Evolutionary conservation across 30 jellyfish, hydroid and myxozoan species (phyloP), one percentile per base, ranked within the genome.

Genomic region (Pseudorhiza aurosa): DNA sequence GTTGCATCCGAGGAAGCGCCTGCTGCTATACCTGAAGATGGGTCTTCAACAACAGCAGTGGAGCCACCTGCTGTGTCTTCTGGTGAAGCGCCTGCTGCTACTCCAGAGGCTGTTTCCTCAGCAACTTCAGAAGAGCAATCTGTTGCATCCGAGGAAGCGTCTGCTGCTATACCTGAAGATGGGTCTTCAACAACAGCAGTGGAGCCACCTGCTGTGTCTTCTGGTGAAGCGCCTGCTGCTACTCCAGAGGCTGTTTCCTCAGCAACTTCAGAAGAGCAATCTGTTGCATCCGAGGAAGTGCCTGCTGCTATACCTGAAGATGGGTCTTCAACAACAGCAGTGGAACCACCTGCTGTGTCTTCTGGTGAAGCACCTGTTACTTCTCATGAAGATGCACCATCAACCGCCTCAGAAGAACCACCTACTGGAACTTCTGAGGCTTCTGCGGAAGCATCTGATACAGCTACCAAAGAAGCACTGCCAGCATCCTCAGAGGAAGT

Each of bases 221-320:
- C 85, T 27, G 85, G 50, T 2, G 85, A 14, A 46, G 45, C 12
- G 7, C 58, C 77, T 11, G 77, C 77, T 63, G 4, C 56, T 12
- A 67, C 67, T 0, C 60, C 27, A 30, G 74, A 36, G 64, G 19
- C 22, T 4, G 25, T 68, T 47, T 11, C 82, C 12, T 6, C 32
- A 4, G 77, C 25, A 3, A 1, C 77, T 25, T 2, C 77, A 63
- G 77, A 26, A 17, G 55, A 18, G n/a, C n/a, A n/a, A n/a, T n/a
- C n/a, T n/a, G n/a, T n/a, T 15, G 8, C 31, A 4, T 24, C 67
- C 8, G 21, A 51, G 67, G 21, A 51, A n/a, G 31, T 4, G 31
- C 5, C 67, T 5, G 21, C n/a, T 5, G 31, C 8, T 7, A 39
- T 39, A 39, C 10, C 50, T 12, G 10, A 7, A 39, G 50, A 39